phyloP scores from a whole-genome alignment of 2,888 invertebrate genomes.

The Coelogynopora nodosa region DNA sequence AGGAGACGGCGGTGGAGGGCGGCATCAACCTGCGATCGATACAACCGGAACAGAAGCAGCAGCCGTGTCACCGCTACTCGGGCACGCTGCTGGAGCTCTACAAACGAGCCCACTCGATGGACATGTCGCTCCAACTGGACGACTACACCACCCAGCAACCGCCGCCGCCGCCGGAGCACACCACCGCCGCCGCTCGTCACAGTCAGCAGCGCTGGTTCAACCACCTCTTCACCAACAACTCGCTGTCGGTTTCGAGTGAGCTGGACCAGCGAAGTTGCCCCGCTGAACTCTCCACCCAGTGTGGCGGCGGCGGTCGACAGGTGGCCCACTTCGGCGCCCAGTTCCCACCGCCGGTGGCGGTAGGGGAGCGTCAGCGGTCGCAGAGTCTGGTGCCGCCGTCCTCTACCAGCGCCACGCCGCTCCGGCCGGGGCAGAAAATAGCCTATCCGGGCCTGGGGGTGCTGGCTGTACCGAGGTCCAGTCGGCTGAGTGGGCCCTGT shows the following conservation, averaged over 20 bases:
- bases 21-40: background rate
- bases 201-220: constrained; percentile 33
- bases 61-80: constrained; percentile 34
- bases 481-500: background rate
- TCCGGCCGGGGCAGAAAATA: background rate
- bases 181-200: background rate
- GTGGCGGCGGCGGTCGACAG: background rate
- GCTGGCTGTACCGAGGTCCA: constrained; percentile 21
- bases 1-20: background rate
- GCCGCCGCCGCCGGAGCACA: background rate
- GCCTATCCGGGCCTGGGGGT: constrained; percentile 37
- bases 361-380: constrained; percentile 5
- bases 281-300: background rate
- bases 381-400: constrained; percentile 18
- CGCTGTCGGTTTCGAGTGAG: background rate
- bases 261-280: background rate
- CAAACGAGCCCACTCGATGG: constrained; percentile 32
- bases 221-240: constrained; percentile 32
- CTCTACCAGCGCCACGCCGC: background rate
- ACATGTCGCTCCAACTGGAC: background rate
- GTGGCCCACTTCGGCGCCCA: constrained; percentile 40
- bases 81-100: constrained; percentile 40
- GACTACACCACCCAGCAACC: background rate
- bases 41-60: no score
- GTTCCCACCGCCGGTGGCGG: constrained; percentile 25